Evolutionary conservation across 2,113 vertebrate genomes (phyloP), one percentile per base, ranked within the genome.

Genomic region (Otis tarda): DNA sequence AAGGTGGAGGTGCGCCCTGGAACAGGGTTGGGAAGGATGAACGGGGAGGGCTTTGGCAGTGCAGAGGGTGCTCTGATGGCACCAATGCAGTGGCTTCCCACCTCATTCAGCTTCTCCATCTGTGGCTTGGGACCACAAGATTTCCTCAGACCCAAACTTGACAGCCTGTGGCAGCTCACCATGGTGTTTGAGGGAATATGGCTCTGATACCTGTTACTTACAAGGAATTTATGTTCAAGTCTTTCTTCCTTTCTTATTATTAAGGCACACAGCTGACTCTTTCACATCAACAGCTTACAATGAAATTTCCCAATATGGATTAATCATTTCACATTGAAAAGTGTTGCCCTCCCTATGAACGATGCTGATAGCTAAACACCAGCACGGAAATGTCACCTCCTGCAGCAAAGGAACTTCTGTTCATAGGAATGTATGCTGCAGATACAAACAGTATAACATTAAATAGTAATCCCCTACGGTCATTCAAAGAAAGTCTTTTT

Each of bases 31-130:
- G 49, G 49, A 63, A 31, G 10, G 1, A 0, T 21, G 50, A 70
- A 33, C 2, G 0, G 27, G 30, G 31, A 35, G 37, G 47, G 5
- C 12, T 88, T 15, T 13, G 28, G 39, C 65, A 88, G 57, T 1
- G 0, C 57, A 35, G 24, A 9, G 39, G 5, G 8, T 49, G 41
- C 50, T 56, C 57, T n/a, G 24, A 24, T 49, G 43, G 21, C 20
- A 80, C 41, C 50, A 50, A 1, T 1, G 0, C 0, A 0, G 30
- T 35, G 25, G 20, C 41, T 41, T 81, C 59, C 41, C 59, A 64
- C 37, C 23, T 61, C 43, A 35, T 73, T 23, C n/a, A 56, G 50
- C 25, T 67, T 27, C 52, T 74, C 35, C 6, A 27, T 35, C 35
- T 43, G 31, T 0, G 0, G 35, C 25, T 50, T 31, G 35, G 52